Conservation (phyloP, 2,888 invertebrate genomes). For the Arge pagana region DNA sequence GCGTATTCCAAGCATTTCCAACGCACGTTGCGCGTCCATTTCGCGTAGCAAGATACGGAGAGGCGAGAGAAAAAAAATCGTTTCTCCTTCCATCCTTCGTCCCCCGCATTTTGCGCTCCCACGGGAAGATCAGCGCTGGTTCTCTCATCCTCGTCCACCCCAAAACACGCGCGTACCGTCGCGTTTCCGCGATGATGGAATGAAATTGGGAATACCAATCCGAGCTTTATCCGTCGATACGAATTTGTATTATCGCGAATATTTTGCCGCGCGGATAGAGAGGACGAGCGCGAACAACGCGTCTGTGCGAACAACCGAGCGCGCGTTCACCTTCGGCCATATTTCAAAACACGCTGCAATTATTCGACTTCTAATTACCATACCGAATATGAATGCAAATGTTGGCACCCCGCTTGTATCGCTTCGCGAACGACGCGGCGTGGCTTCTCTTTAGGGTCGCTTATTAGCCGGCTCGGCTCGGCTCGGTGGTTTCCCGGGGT, state of each 20-base stretch:
- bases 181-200: slow-evolving; percentile 6
- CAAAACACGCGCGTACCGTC: slow-evolving; percentile 21
- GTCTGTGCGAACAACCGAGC: slow-evolving; percentile 20
- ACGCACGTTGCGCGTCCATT: too few relatives aligned
- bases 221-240: slow-evolving; percentile 28
- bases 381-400: slow-evolving; percentile 55
- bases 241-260: slow-evolving; percentile 31
- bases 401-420: slow-evolving; percentile 31
- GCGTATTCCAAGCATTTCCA: too few relatives aligned
- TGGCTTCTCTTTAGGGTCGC: slow-evolving; percentile 47
- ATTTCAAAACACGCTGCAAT: slow-evolving; percentile 43
- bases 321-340: slow-evolving; percentile 27
- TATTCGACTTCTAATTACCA: slow-evolving; percentile 54
- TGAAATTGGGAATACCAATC: slow-evolving; percentile 23
- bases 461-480: slow-evolving; percentile 54
- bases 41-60: too few relatives aligned
- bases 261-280: neutral
- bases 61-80: too few relatives aligned
- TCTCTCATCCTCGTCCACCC: too few relatives aligned
- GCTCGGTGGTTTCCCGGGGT: slow-evolving; percentile 37
- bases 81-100: too few relatives aligned
- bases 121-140: too few relatives aligned
- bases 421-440: slow-evolving; percentile 31
- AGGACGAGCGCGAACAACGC: neutral
- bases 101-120: too few relatives aligned